phyloP scores from a whole-genome alignment of 1,140 invertebrate genomes.

The Neodiprion lecontei region DNA sequence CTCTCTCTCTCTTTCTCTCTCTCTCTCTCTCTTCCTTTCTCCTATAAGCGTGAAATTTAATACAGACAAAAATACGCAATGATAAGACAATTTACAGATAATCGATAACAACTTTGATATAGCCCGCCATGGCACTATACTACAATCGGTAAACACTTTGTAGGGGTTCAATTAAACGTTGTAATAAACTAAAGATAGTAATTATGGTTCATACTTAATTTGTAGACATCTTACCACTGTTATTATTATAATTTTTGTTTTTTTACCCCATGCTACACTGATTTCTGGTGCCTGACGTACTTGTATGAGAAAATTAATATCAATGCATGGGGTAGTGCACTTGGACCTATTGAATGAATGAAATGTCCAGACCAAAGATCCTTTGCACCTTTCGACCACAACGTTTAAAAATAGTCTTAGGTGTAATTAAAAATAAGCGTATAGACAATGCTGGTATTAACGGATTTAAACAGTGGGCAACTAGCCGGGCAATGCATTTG shows the following conservation, averaged over 20 bases:
- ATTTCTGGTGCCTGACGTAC: conserved; percentile 33
- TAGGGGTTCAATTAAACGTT: not conserved
- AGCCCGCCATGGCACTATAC: not conserved
- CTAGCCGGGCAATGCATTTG: no score
- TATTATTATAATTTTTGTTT: conserved; percentile 29
- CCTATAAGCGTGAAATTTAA: no score
- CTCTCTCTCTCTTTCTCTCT: no score
- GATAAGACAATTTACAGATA: not conserved
- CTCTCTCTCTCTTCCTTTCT: not conserved
- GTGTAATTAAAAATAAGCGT: not conserved
- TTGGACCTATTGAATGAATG: not conserved
- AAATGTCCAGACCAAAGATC: not conserved
- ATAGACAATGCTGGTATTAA: not conserved
- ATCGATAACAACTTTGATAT: not conserved
- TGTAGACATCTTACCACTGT: no score
- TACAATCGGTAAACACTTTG: not conserved
- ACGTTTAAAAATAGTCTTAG: not conserved
- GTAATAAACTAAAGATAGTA: not conserved
- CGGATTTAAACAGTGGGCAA: no score
- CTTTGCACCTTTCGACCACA: not conserved
- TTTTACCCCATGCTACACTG: conserved; percentile 42
- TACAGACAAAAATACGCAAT: not conserved
- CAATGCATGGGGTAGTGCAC: no score
- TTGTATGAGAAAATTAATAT: no score
- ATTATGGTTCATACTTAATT: not conserved